Evolutionary conservation across 2,113 vertebrate genomes (phyloP).

Genomic region (Kobus ellipsiprymnus): DNA sequence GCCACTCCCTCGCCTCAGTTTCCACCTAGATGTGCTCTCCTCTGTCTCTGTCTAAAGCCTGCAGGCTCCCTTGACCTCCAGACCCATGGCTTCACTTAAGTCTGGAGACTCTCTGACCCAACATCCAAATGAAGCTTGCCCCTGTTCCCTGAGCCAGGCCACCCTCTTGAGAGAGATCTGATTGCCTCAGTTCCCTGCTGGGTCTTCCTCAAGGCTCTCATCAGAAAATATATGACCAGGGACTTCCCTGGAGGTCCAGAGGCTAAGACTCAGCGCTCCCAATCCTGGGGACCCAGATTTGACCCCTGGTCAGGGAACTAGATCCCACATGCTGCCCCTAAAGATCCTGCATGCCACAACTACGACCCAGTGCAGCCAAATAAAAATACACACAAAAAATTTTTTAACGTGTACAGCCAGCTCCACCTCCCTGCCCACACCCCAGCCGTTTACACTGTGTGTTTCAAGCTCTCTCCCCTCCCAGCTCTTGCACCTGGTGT

Average conservation of each 20-base stretch:
- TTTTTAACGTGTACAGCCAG: not conserved
- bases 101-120: not conserved
- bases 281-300: not conserved
- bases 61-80: not conserved
- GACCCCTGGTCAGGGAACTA: not conserved
- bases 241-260: not conserved
- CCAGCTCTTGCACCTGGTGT: not conserved
- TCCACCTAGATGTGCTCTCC: not conserved
- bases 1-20: not conserved
- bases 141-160: not conserved
- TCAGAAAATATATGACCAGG: not conserved
- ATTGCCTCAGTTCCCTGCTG: not conserved
- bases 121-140: not conserved
- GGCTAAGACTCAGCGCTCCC: not conserved
- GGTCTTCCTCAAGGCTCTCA: not conserved
- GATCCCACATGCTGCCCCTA: not conserved
- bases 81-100: not conserved
- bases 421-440: not conserved
- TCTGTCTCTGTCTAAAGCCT: not conserved
- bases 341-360: not conserved
- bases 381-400: not conserved
- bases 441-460: not conserved
- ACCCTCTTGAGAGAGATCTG: not conserved
- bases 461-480: not conserved
- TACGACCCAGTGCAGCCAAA: accelerated